phyloP scores from a whole-genome alignment of 2,888 invertebrate genomes.

The Drosophila tripunctata region DNA sequence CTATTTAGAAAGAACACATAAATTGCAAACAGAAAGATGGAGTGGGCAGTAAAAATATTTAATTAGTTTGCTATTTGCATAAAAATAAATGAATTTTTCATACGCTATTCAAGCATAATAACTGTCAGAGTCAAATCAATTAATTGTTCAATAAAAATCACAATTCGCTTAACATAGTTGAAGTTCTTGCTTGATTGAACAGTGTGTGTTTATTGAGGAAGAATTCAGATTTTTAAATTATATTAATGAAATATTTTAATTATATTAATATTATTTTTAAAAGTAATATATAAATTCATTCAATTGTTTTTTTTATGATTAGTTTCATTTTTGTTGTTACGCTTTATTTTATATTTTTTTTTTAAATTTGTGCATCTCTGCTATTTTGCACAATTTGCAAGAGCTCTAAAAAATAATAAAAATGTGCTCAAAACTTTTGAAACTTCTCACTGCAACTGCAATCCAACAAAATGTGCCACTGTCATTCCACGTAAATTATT shows the following conservation, averaged over 20 bases:
- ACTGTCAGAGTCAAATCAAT: not conserved
- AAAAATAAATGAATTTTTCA: slow-evolving; percentile 16
- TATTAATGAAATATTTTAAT: too few species aligned
- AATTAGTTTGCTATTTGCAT: slow-evolving; percentile 18
- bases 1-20: slow-evolving; percentile 43
- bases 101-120: not conserved
- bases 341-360: slow-evolving; percentile 4
- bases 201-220: too few species aligned
- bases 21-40: not conserved
- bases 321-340: too few species aligned
- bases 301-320: too few species aligned
- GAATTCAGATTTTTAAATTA: too few species aligned
- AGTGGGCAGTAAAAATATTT: slow-evolving; percentile 2
- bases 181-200: too few species aligned
- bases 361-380: too few species aligned
- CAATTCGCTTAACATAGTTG: too few species aligned
- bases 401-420: not conserved
- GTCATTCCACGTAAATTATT: slow-evolving; percentile 48
- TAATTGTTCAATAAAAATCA: not conserved
- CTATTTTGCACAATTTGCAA: slow-evolving; percentile 10
- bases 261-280: too few species aligned
- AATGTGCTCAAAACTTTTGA: slow-evolving; percentile 18
- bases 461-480: slow-evolving; percentile 25
- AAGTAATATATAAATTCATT: too few species aligned
- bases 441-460: slow-evolving; percentile 8